Base-by-base conservation (phyloP, 2,888 invertebrate species). In the Suillia variegata region DNA sequence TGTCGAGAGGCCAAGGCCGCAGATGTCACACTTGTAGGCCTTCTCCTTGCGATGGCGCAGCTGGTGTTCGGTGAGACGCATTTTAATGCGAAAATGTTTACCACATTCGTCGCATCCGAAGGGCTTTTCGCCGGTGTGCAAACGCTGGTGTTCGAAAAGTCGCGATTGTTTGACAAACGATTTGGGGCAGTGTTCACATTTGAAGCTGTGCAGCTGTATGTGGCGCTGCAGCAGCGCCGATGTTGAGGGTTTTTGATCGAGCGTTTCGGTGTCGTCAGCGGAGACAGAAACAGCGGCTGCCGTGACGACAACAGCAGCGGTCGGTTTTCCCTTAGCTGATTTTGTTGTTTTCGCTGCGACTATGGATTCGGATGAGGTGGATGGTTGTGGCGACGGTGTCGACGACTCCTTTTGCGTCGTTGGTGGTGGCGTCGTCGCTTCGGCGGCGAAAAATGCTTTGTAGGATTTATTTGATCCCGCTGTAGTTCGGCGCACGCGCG, bases 71-170 rank as follows among this genome's bases (percentile, higher is more conserved):
- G 65, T 67, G 22, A 80, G 66, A 8, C 79, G 79, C 67, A 77
- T 75, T 54, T 78, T 79, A 21, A 79, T 62, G 1, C 80, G 80
- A 55, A 80, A 80, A 2, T 71, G 62, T 24, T 76, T 73, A 21
- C 74, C 77, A 18, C 80, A 80, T 21, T 71, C 68, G 10, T 67
- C 68, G 34, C 80, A 80, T 13, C 64, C 62, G 34, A 71, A 76
- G 0, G 80, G 80, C 55, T 80, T 80, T 59, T 80, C 80, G n/a
- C 80, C 80, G 0, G 79, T 79, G 54, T 80, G 80, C 12, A 80
- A 50, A 0, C 80, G 79, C 49, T 70, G 61, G 53, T 80, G 80
- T 59, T 80, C 80, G 31, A 72, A 62, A 33, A 80, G 68, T 1
- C 80, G 72, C 0, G 73, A 71, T 52, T 70, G 68, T 33, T 79